Evolutionary conservation across 2,113 vertebrate genomes (phyloP).

Genomic region (Laterallus jamaicensis): DNA sequence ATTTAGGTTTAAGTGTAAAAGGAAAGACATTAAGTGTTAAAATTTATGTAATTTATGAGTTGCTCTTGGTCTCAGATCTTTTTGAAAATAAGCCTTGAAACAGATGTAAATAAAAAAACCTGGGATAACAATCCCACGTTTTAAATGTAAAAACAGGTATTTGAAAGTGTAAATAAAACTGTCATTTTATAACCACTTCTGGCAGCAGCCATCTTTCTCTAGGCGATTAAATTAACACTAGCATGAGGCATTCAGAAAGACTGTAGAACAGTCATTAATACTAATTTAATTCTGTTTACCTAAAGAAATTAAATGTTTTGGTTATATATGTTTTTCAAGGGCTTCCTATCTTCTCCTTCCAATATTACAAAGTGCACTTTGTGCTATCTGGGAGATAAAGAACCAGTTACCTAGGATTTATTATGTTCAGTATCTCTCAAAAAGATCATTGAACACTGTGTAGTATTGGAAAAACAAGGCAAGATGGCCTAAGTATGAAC

Average conservation of each 20-base stretch:
- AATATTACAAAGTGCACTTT: slow-evolving; percentile 51
- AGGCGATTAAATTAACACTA: slow-evolving; percentile 21
- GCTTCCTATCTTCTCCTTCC: slow-evolving; percentile 14
- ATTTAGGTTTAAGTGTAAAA: neutral
- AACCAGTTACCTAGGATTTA: slow-evolving; percentile 33
- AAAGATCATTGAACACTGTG: neutral
- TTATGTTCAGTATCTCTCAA: slow-evolving; percentile 20
- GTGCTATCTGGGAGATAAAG: slow-evolving; percentile 29
- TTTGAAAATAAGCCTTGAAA: neutral
- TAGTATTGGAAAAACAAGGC: slow-evolving; percentile 33
- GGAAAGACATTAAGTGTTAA: neutral
- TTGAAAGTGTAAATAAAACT: neutral
- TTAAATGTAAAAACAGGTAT: neutral
- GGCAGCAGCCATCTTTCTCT: slow-evolving; percentile 21
- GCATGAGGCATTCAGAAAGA: slow-evolving; percentile 7
- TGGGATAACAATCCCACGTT: neutral
- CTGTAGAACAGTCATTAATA: slow-evolving; percentile 4
- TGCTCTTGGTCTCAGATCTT: neutral
- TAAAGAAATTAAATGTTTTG: slow-evolving; percentile 41
- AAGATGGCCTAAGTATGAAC: slow-evolving; percentile 10
- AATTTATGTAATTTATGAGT: neutral
- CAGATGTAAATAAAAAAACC: neutral
- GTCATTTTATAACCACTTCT: slow-evolving; percentile 6
- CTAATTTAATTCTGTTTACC: slow-evolving; percentile 54
- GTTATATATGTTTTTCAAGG: neutral